These are phyloP conservation scores for Xiphorhynchus erythropygius DNA, from an alignment of 2,797 vertebrate species.

Conservation along the genomic window DNA sequence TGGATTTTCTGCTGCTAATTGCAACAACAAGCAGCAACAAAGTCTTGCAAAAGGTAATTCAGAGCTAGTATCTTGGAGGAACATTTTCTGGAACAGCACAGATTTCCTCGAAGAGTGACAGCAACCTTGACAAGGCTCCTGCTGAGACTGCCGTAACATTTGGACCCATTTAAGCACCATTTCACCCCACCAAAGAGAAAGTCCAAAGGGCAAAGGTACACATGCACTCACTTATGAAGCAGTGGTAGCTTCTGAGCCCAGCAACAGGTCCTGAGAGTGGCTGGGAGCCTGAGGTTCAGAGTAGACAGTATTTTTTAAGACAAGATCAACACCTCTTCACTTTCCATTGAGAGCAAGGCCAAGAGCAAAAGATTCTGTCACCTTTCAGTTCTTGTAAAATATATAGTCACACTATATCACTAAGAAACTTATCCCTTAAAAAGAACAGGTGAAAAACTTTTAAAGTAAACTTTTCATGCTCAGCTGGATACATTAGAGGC, in stretches of 20 bases:
- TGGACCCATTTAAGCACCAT: background rate
- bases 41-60: background rate
- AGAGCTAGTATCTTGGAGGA: background rate
- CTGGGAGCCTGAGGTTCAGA: background rate
- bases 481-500: background rate
- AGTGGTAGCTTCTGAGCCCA: background rate
- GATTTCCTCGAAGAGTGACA: background rate
- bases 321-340: background rate
- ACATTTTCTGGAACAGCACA: background rate
- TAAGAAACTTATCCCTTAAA: rapidly evolving
- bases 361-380: background rate
- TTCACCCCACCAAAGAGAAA: background rate
- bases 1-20: background rate
- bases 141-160: background rate
- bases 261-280: rapidly evolving
- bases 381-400: background rate
- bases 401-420: background rate
- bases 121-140: background rate
- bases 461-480: background rate
- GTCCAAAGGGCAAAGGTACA: background rate
- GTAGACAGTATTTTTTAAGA: no score
- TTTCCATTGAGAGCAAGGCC: background rate
- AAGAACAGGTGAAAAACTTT: background rate
- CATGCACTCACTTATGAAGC: rapidly evolving
- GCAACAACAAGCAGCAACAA: background rate